Evolutionary conservation across 2,113 vertebrate genomes (phyloP).

Genomic region (Macquaria australasica): DNA sequence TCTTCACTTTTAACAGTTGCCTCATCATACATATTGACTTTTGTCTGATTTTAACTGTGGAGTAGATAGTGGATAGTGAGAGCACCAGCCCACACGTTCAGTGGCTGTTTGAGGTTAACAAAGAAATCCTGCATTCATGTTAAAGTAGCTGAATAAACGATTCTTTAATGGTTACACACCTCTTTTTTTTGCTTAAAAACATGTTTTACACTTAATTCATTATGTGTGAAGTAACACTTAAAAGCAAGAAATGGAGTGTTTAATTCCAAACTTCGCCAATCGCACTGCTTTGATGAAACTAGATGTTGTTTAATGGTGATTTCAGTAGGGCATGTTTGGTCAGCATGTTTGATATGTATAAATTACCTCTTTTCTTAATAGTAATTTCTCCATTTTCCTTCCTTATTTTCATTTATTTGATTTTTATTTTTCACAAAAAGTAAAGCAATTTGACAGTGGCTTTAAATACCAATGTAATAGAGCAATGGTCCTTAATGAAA

Average conservation of each 20-base stretch:
- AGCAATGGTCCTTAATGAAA: constrained; percentile 1
- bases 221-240: constrained; percentile 25
- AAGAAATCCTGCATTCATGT: not conserved
- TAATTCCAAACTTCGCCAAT: constrained; percentile 19
- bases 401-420: not conserved
- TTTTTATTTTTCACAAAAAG: not conserved
- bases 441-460: not conserved
- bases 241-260: constrained; percentile 36
- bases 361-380: not conserved
- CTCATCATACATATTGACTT: not conserved
- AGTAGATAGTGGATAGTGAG: not conserved
- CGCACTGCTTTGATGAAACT: constrained; percentile 24
- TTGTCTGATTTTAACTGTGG: not conserved
- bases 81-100: not conserved
- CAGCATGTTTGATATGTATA: constrained; percentile 4
- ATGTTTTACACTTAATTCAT: constrained; percentile 39
- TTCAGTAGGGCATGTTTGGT: not conserved
- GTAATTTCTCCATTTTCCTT: not conserved
- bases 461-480: not conserved
- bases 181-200: constrained; percentile 10
- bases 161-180: not conserved
- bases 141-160: not conserved
- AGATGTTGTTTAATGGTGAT: constrained; percentile 9
- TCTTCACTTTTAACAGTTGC: not conserved
- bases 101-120: constrained; percentile 10